Evolutionary conservation across 2,113 vertebrate genomes (phyloP).

Genomic region (Notarius quadriscutis): DNA sequence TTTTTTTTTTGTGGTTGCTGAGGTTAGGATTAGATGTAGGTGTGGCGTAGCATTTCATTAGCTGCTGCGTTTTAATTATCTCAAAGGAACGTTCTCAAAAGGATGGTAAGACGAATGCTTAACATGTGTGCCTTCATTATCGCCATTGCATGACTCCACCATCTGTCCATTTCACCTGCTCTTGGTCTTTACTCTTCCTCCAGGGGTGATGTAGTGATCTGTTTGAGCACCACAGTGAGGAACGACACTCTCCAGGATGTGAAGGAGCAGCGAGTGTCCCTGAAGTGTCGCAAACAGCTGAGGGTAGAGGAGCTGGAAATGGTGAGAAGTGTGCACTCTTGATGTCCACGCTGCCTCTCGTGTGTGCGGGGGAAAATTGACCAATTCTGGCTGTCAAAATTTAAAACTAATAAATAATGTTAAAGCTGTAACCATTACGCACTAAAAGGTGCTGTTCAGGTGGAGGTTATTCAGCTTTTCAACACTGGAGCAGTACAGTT

Average conservation of each 20-base stretch:
- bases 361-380: neutral
- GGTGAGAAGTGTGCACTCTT: constrained; percentile 65
- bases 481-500: too few relatives aligned
- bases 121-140: neutral
- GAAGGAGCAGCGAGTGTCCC: constrained; percentile 85
- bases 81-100: neutral
- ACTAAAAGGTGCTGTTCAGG: neutral
- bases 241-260: constrained; percentile 86
- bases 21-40: neutral
- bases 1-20: neutral
- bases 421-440: neutral
- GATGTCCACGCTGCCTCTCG: too few relatives aligned
- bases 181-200: neutral
- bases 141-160: neutral
- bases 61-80: too few relatives aligned
- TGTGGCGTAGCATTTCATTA: neutral
- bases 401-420: neutral
- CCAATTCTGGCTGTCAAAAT: neutral
- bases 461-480: too few relatives aligned
- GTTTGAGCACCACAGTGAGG: constrained; percentile 85
- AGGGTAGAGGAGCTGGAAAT: constrained; percentile 87
- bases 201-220: constrained; percentile 88
- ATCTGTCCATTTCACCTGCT: neutral
- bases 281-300: constrained; percentile 88
- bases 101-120: too few relatives aligned